These are phyloP conservation scores for Hoplodrina blanda DNA, from an alignment of 2,888 invertebrate genomes.

Conservation along the genomic window DNA sequence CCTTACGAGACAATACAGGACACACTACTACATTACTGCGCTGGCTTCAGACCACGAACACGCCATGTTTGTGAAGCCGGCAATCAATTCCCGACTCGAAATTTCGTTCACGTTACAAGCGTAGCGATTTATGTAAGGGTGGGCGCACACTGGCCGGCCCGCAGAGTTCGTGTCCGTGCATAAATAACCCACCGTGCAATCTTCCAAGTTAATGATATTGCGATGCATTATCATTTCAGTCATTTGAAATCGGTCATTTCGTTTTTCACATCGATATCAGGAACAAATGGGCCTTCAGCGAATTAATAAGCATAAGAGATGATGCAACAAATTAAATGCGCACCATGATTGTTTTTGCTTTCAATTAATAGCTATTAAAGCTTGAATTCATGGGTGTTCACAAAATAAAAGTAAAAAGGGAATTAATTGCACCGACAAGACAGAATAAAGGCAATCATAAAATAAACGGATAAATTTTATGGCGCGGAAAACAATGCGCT, in stretches of 20 bases:
- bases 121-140: constrained; percentile 72
- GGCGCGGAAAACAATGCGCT: constrained; percentile 84
- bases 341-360: constrained; percentile 64
- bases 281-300: constrained; percentile 62
- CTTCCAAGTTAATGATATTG: constrained; percentile 82
- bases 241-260: constrained; percentile 75
- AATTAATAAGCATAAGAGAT: constrained; percentile 47
- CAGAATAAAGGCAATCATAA: constrained; percentile 79
- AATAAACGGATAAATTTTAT: constrained; percentile 82
- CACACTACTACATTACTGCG: constrained; percentile 79
- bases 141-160: constrained; percentile 69
- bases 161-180: constrained; percentile 71
- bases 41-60: constrained; percentile 61
- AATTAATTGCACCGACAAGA: constrained; percentile 73
- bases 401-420: constrained; percentile 69
- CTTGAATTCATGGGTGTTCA: constrained; percentile 59
- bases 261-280: constrained; percentile 68
- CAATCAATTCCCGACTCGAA: constrained; percentile 71
- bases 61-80: constrained; percentile 66
- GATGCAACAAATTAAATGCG: constrained; percentile 59
- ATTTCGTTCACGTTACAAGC: constrained; percentile 66
- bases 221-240: constrained; percentile 78
- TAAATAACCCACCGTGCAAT: constrained; percentile 81
- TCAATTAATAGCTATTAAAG: constrained; percentile 70
- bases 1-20: constrained; percentile 80